Percentiles rank a stretch among this genome's conserved stretches.
Evolutionary conservation across 1,140 invertebrate species (phyloP).

Genomic region (Drosophila insularis): DNA sequence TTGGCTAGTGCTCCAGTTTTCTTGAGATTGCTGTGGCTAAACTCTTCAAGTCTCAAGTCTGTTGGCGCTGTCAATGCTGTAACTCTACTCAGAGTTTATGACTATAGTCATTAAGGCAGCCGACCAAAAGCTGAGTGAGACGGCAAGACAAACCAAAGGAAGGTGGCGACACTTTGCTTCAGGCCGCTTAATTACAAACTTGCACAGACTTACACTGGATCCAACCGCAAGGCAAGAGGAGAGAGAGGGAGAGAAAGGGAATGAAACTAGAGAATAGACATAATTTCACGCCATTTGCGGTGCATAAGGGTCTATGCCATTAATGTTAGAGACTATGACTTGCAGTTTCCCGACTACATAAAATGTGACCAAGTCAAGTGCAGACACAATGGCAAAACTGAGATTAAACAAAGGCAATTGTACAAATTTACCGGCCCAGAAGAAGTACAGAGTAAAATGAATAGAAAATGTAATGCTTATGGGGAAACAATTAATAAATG

Average conservation of each 20-base stretch:
- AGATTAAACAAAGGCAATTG: conserved; percentile 10
- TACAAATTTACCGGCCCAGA: not conserved
- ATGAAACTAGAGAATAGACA: conserved; percentile 27
- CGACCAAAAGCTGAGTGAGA: conserved; percentile 7
- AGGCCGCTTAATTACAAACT: conserved; percentile 70
- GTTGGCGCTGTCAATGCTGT: conserved; percentile 59
- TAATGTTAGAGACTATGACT: conserved; percentile 56
- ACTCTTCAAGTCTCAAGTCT: conserved; percentile 29
- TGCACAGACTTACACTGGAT: conserved; percentile 22
- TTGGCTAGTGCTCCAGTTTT: conserved; percentile 57
- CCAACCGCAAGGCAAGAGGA: not conserved
- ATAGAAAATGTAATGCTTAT: not conserved
- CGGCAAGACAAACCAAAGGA: no score
- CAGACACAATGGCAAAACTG: conserved; percentile 14
- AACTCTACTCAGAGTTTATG: conserved; percentile 54
- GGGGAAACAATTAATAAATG: not conserved
- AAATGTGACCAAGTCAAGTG: conserved; percentile 32
- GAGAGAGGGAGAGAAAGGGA: not conserved
- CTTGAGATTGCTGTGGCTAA: conserved; percentile 54
- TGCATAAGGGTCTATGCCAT: conserved; percentile 48
- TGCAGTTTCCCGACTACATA: conserved; percentile 25
- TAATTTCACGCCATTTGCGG: conserved; percentile 73
- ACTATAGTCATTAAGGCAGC: conserved; percentile 72
- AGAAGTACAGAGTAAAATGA: not conserved
- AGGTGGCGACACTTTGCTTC: conserved; percentile 64